Percentiles rank a stretch among this genome's conserved stretches.
These are phyloP conservation scores for Dinothrombium tinctorium DNA, from an alignment of 1,140 invertebrate genomes.

Conservation along the genomic window DNA sequence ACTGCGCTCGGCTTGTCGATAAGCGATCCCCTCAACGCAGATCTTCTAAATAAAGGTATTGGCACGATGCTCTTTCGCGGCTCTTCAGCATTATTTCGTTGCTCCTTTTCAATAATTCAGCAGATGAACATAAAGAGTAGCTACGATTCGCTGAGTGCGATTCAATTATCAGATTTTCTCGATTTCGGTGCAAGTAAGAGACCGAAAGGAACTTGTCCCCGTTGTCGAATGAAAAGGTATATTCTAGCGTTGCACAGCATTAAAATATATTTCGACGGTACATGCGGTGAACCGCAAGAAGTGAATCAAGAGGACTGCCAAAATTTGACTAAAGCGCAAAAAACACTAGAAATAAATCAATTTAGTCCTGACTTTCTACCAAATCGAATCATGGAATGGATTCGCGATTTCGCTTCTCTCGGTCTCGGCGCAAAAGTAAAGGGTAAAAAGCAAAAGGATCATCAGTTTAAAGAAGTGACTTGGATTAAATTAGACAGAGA, in stretches of 20 bases:
- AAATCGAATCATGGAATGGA: conserved; percentile 2
- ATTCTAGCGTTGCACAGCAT: conserved; percentile 8
- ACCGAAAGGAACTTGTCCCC: conserved; percentile 7
- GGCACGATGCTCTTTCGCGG: conserved; percentile 7
- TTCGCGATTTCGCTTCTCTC: not conserved
- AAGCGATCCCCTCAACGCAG: not conserved
- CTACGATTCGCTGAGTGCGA: not conserved
- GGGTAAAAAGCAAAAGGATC: not conserved
- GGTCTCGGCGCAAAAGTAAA: not conserved
- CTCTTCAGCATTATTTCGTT: conserved; percentile 1
- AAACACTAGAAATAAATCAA: not conserved
- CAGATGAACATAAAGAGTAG: not conserved
- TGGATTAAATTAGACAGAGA: not conserved
- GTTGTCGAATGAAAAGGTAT: conserved; percentile 10
- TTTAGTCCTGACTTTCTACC: not conserved
- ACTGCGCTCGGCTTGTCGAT: not conserved
- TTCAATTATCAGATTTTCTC: not conserved
- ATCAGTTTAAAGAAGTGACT: conserved; percentile 1
- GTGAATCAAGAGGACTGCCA: not conserved
- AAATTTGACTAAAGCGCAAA: not conserved
- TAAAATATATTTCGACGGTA: conserved; percentile 2
- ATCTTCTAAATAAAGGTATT: conserved; percentile 1
- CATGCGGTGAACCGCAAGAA: conserved; percentile 1
- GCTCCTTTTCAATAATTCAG: conserved; percentile 1
- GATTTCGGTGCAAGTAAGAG: not conserved